Evolutionary conservation across 2,113 vertebrate species (phyloP).

Genomic region (Crotalus horridus): DNA sequence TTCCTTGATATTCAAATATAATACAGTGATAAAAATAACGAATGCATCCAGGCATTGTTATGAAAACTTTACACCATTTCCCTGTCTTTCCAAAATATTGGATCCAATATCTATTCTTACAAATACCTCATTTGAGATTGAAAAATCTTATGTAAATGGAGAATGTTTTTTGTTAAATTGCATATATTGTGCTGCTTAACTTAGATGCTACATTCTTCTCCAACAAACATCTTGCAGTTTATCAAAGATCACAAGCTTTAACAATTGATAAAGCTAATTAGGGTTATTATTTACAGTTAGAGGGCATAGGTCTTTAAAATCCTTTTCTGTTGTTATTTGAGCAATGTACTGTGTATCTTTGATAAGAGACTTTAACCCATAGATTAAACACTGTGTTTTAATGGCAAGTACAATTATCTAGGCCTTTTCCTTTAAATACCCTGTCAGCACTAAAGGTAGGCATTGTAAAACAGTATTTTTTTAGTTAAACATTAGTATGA

Average conservation of each 20-base stretch:
- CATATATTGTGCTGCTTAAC: not conserved
- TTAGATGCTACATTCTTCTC: not conserved
- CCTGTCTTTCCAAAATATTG: not conserved
- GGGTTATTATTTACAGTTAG: conserved; percentile 37
- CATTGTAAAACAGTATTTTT: conserved; percentile 58
- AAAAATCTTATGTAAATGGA: not conserved
- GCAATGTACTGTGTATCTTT: conserved; percentile 57
- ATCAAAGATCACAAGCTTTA: not conserved
- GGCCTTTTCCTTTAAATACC: conserved; percentile 52
- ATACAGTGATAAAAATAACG: not conserved
- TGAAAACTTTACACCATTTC: not conserved
- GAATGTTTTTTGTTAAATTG: not conserved
- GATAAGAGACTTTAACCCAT: conserved; percentile 68
- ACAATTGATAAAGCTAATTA: not conserved
- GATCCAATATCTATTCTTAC: not conserved
- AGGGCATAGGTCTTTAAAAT: conserved; percentile 62
- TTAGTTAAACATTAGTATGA: conserved; percentile 64
- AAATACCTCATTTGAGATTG: not conserved
- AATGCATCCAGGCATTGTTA: not conserved
- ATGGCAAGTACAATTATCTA: conserved; percentile 48
- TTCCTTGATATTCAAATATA: not conserved
- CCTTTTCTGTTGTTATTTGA: conserved; percentile 40
- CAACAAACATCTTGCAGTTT: not conserved
- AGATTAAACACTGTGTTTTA: conserved; percentile 60
- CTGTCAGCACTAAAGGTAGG: conserved; percentile 59